Evolutionary conservation across 1,140 invertebrate species (phyloP).

Genomic region (Hestina assimilis): DNA sequence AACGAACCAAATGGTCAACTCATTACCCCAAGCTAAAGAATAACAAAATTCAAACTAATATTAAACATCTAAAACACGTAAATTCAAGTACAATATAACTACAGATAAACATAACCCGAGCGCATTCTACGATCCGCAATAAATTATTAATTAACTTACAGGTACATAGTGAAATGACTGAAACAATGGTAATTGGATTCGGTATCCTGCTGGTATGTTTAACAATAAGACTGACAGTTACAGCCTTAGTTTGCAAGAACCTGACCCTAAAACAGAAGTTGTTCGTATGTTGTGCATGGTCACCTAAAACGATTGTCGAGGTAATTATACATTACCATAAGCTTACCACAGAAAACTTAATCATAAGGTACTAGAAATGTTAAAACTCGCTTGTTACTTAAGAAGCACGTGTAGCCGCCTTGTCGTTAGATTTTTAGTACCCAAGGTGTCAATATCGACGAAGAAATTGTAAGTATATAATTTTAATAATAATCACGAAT

Average conservation of each 20-base stretch:
- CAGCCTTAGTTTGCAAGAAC: conserved; percentile 47
- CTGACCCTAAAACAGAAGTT: conserved; percentile 53
- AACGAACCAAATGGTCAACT: too few species aligned
- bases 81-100: background rate
- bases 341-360: background rate
- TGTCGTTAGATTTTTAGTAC: too few species aligned
- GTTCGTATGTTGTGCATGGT: conserved; percentile 61
- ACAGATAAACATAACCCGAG: background rate
- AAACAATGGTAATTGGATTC: conserved; percentile 52
- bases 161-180: conserved; percentile 40
- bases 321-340: conserved; percentile 25
- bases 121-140: background rate
- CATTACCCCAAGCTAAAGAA: too few species aligned
- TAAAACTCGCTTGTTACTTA: too few species aligned
- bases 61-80: too few species aligned
- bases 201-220: conserved; percentile 52
- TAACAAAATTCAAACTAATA: too few species aligned
- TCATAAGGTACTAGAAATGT: too few species aligned
- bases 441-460: too few species aligned
- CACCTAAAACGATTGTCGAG: conserved; percentile 67
- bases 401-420: too few species aligned
- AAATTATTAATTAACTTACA: conserved; percentile 35
- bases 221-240: conserved; percentile 39
- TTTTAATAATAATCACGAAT: too few species aligned
- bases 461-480: too few species aligned